These are phyloP conservation scores for Calliphora vicina DNA, from an alignment of 1,140 invertebrate genomes.

Conservation along the genomic window DNA sequence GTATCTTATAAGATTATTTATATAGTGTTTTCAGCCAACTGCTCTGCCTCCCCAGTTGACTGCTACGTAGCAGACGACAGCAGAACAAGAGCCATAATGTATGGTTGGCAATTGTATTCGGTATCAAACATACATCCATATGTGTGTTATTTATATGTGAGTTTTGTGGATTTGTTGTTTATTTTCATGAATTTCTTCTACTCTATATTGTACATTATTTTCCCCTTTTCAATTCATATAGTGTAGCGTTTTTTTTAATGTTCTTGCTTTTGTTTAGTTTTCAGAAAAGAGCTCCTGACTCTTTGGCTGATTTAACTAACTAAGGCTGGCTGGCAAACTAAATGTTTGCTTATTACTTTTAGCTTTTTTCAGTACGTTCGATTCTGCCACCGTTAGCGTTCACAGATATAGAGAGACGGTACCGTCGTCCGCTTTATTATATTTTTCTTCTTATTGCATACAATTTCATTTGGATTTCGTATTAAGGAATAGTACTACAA, in stretches of 20 bases:
- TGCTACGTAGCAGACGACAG: not conserved
- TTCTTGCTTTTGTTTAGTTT: not conserved
- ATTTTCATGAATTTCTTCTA: not conserved
- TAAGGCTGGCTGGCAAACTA: not conserved
- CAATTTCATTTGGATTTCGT: constrained; percentile 1
- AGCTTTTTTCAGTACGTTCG: not conserved
- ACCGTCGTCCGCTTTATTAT: not conserved
- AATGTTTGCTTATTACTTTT: not conserved
- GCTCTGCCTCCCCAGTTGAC: not conserved
- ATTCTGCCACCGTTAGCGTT: constrained; percentile 2
- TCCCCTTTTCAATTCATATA: not conserved
- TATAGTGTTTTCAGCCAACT: constrained; percentile 42
- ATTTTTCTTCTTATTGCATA: constrained; percentile 10
- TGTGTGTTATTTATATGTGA: constrained; percentile 31
- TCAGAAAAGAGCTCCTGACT: constrained; percentile 6
- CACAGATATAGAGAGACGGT: not conserved
- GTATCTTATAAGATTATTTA: constrained; percentile 58
- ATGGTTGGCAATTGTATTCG: not conserved
- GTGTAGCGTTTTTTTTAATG: not conserved
- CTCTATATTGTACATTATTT: not conserved
- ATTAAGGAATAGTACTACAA: not conserved
- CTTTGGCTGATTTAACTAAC: constrained; percentile 3
- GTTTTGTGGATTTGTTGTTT: not conserved
- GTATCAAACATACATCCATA: too few species aligned
- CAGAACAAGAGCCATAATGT: not conserved